A percentile compares a stretch with the other conserved stretches of the same genome.
Conservation (phyloP, 2,113 vertebrate species). For the Rynchops niger region DNA sequence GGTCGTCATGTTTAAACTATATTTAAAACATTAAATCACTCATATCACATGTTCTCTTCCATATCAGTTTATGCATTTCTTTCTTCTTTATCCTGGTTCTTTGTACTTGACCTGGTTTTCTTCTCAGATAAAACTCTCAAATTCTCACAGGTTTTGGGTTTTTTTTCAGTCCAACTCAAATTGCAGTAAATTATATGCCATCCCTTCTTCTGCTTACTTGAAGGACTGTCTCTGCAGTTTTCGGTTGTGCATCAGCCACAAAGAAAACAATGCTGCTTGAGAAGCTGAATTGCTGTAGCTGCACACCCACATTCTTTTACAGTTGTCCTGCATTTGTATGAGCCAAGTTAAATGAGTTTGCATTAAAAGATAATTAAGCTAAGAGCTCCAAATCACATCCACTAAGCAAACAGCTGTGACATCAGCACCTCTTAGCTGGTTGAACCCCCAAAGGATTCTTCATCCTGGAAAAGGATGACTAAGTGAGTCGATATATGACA, state of each 20-base stretch:
- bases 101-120: neutral
- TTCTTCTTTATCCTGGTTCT: neutral
- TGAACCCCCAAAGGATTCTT: neutral
- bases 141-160: neutral
- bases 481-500: neutral
- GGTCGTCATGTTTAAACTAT: neutral
- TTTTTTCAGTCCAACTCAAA: neutral
- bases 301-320: neutral
- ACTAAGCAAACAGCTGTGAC: neutral
- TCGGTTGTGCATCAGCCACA: neutral
- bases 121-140: neutral
- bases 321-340: neutral
- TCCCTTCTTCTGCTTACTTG: neutral
- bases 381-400: neutral
- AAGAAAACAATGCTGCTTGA: neutral
- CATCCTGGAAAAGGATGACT: neutral
- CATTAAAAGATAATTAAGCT: neutral
- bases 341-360: neutral
- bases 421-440: neutral
- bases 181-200: neutral
- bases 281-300: neutral
- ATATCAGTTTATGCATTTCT: neutral
- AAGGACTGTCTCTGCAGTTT: neutral
- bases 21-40: neutral
- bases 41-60: neutral